A percentile compares a stretch with the other conserved stretches of the same genome.
Evolutionary conservation across 2,888 invertebrate species (phyloP).

Genomic region (Drosophila koepferae): DNA sequence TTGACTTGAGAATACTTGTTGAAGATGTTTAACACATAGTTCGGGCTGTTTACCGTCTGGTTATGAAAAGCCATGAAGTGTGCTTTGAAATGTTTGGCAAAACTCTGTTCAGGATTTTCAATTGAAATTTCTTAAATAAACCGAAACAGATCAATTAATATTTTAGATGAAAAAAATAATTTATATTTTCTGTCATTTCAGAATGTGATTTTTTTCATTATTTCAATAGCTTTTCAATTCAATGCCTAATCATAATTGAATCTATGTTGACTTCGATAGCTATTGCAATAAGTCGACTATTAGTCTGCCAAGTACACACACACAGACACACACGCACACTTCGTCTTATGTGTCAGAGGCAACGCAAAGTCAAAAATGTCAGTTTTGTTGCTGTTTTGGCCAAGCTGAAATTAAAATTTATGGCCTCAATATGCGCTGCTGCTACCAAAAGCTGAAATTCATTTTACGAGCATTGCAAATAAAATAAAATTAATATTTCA

Average conservation of each 20-base stretch:
- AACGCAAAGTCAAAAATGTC: constrained; percentile 35
- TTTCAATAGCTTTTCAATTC: not conserved
- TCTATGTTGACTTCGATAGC: not conserved
- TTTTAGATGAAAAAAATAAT: not conserved
- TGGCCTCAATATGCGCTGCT: constrained; percentile 35
- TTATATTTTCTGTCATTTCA: too few species aligned
- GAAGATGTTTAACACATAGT: not conserved
- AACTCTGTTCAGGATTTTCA: not conserved
- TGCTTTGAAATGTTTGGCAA: not conserved
- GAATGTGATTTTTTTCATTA: not conserved
- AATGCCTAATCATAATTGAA: constrained; percentile 18
- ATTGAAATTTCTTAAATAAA: too few species aligned
- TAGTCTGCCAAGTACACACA: constrained; percentile 1
- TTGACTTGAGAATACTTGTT: constrained; percentile 14
- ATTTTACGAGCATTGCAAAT: constrained; percentile 63
- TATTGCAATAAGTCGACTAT: constrained; percentile 4
- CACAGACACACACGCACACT: not conserved
- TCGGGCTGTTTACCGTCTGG: not conserved
- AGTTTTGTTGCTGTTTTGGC: constrained; percentile 42
- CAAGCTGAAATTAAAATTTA: constrained; percentile 66
- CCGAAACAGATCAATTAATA: not conserved
- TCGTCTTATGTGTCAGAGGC: constrained; percentile 22
- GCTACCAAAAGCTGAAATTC: constrained; percentile 35
- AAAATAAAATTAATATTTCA: constrained; percentile 73
- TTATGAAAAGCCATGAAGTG: not conserved